Percentiles rank a stretch among this genome's conserved stretches.
phyloP scores from a whole-genome alignment of 35 echinoderm and acorn worm species.

The Acanthaster planci region DNA sequence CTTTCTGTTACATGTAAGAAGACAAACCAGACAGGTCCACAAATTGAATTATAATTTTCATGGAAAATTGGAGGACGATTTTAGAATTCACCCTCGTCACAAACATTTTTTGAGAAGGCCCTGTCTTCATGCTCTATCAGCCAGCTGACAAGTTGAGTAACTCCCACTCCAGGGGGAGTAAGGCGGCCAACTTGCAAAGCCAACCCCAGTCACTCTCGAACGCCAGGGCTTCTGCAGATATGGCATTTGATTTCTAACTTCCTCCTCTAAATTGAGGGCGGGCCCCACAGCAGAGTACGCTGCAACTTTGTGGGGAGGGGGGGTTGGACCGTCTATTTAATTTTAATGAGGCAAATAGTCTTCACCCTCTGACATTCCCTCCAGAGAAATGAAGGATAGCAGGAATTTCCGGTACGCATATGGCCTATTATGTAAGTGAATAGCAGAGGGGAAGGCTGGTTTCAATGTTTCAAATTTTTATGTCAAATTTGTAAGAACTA shows the following conservation, averaged over 20 bases:
- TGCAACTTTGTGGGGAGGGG: background rate
- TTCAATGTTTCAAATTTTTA: too few species aligned
- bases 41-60: too few species aligned
- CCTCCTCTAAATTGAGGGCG: slow-evolving; percentile 19
- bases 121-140: background rate
- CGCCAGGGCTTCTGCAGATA: slow-evolving; percentile 5
- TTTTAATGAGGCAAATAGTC: background rate
- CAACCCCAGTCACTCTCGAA: background rate
- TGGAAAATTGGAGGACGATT: too few species aligned
- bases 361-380: background rate
- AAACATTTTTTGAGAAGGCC: slow-evolving; percentile 1
- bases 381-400: background rate
- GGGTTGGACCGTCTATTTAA: background rate
- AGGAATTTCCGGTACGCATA: background rate
- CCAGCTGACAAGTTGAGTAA: background rate
- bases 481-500: too few species aligned
- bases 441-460: background rate
- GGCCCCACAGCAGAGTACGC: background rate
- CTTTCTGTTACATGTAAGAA: too few species aligned
- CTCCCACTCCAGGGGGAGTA: slow-evolving; percentile 14
- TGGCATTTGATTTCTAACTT: slow-evolving; percentile 15
- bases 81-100: too few species aligned
- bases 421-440: slow-evolving; percentile 7
- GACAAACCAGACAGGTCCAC: too few species aligned
- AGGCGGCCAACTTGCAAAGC: background rate